Conservation (phyloP, 2,113 vertebrate genomes). For the Nycticryphes semicollaris region DNA sequence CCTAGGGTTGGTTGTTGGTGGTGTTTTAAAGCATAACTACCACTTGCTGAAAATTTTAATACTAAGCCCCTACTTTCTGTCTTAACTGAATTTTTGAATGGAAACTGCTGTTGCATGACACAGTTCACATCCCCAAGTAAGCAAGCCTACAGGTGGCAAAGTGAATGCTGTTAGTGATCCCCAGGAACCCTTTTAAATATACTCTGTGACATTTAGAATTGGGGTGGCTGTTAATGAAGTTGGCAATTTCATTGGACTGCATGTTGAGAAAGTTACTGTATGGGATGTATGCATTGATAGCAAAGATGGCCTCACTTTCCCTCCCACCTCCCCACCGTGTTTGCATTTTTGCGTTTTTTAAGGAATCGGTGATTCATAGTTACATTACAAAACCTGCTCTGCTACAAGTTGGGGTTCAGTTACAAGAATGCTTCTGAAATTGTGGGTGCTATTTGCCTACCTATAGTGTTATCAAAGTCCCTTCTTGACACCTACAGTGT, state of each 20-base stretch:
- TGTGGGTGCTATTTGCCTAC: not conserved
- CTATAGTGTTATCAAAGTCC: not conserved
- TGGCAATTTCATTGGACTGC: not conserved
- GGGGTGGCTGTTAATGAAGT: not conserved
- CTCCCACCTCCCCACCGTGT: not conserved
- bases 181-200: not conserved
- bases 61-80: not conserved
- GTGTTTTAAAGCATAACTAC: not conserved
- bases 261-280: not conserved
- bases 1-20: accelerated
- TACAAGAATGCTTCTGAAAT: not conserved
- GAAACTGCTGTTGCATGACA: not conserved
- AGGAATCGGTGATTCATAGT: not conserved
- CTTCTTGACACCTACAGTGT: not conserved
- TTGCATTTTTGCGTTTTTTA: not conserved
- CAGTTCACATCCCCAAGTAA: not conserved
- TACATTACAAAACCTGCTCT: not conserved
- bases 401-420: not conserved
- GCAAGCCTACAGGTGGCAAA: not conserved
- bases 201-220: not conserved
- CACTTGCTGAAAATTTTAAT: not conserved
- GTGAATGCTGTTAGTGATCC: not conserved
- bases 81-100: not conserved
- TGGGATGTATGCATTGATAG: not conserved
- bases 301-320: too few relatives aligned